Conservation (phyloP, 2,797 vertebrate species). For the Merluccius polli region DNA sequence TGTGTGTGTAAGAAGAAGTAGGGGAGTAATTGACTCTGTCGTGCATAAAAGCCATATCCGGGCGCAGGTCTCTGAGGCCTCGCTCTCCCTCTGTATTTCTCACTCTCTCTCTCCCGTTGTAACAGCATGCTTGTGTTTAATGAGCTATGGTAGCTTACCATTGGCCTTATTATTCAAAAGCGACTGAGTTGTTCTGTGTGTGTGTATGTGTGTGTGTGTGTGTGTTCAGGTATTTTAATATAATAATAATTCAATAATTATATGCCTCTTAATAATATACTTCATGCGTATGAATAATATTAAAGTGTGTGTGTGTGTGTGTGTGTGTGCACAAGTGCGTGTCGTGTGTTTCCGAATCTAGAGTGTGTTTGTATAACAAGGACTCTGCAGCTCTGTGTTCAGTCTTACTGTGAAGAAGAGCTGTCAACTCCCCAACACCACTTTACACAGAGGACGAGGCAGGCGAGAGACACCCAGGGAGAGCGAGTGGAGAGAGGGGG, state of each 20-base stretch:
- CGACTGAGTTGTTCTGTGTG: not conserved
- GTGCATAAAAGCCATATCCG: slow-evolving; percentile 63
- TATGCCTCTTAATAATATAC: not conserved
- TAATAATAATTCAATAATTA: no score
- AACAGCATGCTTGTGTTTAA: slow-evolving; percentile 24
- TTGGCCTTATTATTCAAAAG: not conserved
- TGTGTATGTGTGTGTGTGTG: not conserved
- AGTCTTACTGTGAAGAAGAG: slow-evolving; percentile 64
- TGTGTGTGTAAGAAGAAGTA: slow-evolving; percentile 30
- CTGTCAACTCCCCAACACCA: slow-evolving; percentile 66
- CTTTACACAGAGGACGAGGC: slow-evolving; percentile 38
- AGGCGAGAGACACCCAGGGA: slow-evolving; percentile 34
- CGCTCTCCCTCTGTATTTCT: slow-evolving; percentile 12
- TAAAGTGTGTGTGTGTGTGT: slow-evolving; percentile 11
- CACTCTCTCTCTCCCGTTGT: not conserved
- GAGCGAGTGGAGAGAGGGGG: slow-evolving; percentile 11
- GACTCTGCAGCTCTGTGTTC: slow-evolving; percentile 72
- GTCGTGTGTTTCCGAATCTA: slow-evolving; percentile 61
- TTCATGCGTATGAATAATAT: not conserved
- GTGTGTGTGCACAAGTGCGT: not conserved
- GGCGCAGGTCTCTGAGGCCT: slow-evolving; percentile 63
- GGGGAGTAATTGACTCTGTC: slow-evolving; percentile 64
- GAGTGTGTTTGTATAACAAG: slow-evolving; percentile 68
- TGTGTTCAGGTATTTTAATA: no score
- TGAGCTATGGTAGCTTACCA: slow-evolving; percentile 18